These are phyloP conservation scores for Eilema depressum DNA, from an alignment of 2,888 invertebrate species.

Conservation along the genomic window DNA sequence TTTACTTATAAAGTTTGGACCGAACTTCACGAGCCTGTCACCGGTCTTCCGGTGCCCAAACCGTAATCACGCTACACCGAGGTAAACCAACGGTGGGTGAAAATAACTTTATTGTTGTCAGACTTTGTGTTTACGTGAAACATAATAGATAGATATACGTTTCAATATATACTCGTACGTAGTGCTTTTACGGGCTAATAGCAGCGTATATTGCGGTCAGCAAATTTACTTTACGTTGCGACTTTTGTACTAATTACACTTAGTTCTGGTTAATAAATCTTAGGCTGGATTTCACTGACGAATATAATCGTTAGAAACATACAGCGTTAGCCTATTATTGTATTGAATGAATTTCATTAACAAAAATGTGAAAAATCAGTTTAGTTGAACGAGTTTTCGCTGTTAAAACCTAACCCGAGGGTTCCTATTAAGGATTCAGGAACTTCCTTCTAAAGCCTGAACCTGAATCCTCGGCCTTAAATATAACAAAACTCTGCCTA, in stretches of 20 bases:
- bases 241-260: not conserved
- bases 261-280: not conserved
- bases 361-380: too few relatives aligned
- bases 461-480: too few relatives aligned
- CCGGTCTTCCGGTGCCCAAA: conserved; percentile 42
- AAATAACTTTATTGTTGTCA: conserved; percentile 14
- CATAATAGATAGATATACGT: not conserved
- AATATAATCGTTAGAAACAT: too few relatives aligned
- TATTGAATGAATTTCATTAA: not conserved
- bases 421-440: too few relatives aligned
- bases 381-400: too few relatives aligned
- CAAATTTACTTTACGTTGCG: not conserved
- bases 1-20: conserved; percentile 36
- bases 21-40: conserved; percentile 40
- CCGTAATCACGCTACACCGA: conserved; percentile 39
- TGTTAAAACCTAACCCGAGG: too few relatives aligned
- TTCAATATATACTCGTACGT: not conserved
- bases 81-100: conserved; percentile 25
- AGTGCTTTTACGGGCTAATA: not conserved
- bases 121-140: conserved; percentile 15
- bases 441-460: too few relatives aligned
- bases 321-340: not conserved
- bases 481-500: too few relatives aligned
- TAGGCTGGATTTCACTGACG: not conserved
- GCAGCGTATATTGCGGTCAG: not conserved